phyloP scores from a whole-genome alignment of 2,797 vertebrate species.

The Myotis planiceps region DNA sequence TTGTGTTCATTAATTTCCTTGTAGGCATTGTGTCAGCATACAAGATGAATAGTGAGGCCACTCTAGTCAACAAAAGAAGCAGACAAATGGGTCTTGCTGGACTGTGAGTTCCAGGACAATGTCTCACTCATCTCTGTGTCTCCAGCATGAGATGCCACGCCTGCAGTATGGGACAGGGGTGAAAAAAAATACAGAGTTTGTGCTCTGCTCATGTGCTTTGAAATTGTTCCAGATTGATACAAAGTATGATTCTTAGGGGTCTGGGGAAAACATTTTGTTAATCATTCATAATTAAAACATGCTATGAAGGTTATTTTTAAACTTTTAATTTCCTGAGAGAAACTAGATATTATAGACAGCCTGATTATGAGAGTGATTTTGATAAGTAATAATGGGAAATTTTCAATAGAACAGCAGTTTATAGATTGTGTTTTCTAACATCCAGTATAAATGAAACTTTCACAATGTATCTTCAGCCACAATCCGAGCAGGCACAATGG shows the following conservation, averaged over 20 bases:
- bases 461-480: background rate
- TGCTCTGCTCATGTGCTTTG: background rate
- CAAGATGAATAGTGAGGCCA: background rate
- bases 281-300: background rate
- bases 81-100: background rate
- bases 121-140: background rate
- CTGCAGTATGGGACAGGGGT: background rate
- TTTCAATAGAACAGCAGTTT: background rate
- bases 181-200: background rate
- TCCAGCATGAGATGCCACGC: background rate
- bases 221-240: background rate
- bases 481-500: background rate
- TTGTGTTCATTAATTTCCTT: background rate
- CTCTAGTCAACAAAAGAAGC: background rate
- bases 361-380: background rate
- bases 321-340: conserved; percentile 40
- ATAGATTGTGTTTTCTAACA: background rate
- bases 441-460: background rate
- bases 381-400: background rate
- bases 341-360: background rate
- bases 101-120: background rate
- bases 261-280: background rate
- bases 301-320: background rate
- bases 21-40: background rate
- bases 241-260: background rate